Base-by-base conservation (phyloP, 1,140 invertebrate genomes). In the Panulirus ornatus region DNA sequence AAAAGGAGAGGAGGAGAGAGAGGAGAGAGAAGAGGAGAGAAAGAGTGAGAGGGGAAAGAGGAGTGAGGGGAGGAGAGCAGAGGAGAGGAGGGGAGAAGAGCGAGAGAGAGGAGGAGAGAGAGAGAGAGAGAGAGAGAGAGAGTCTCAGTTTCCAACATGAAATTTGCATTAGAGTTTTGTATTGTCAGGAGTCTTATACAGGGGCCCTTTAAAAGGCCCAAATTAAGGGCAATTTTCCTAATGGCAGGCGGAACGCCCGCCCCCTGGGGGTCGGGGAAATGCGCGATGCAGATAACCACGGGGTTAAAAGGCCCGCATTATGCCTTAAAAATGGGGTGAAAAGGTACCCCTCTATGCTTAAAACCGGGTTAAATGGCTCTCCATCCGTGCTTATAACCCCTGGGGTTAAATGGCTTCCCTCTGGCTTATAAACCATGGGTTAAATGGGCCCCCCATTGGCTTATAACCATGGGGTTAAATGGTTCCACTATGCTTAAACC, bases 31-130 rank as follows among this genome's bases (percentile, higher is more conserved):
- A 34, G 36, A 27, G 66, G 36, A 34, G 66, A n/a, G 66, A 1
- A 70, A 1, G 66, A 70, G 19, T n/a, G 36, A 27, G n/a, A 70
- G 66, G 22, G 22, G 63, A 8, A 70, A 0, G 66, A 70, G n/a
- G n/a, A 8, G 22, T 8, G 36, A 34, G n/a, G 36, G 66, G 66
- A 70, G 66, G 66, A 70, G 66, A 34, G 36, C 27, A 34, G 36
- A 27, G 66, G 36, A 34, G 66, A 70, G 66, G 66, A 70, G 66
- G 66, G n/a, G n/a, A 70, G 51, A 22, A 58, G 51, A 58, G 51
- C 51, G 51, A 58, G 51, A 22, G 11, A n/a, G 22, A 70, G n/a
- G 66, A 70, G 66, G 66, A 70, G 11, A 27, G 66, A 11, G 66
- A 27, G 36, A n/a, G n/a, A 70, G n/a, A 34, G 36, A 27, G 66